These are phyloP conservation scores for Aldrovandia affinis DNA, from an alignment of 2,797 vertebrate species.

Conservation along the genomic window DNA sequence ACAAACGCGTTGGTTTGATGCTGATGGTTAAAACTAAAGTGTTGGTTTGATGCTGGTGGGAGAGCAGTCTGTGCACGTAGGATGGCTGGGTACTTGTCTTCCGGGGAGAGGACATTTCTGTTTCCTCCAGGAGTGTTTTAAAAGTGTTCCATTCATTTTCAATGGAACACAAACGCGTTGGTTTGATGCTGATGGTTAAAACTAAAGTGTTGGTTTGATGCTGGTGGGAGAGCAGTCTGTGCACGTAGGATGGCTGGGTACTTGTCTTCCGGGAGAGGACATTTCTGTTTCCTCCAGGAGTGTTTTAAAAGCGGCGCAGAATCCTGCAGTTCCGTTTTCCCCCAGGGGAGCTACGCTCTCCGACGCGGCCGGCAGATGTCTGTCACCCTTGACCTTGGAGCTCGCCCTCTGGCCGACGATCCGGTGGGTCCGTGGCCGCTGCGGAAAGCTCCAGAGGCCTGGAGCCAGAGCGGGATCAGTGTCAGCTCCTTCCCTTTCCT, in stretches of 20 bases:
- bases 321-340: slow-evolving; percentile 41
- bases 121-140: slow-evolving; percentile 51
- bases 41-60: too few species aligned
- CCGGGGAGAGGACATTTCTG: slow-evolving; percentile 22
- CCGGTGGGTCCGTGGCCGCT: slow-evolving; percentile 27
- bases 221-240: too few species aligned
- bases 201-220: too few species aligned
- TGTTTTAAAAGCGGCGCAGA: slow-evolving; percentile 61
- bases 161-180: too few species aligned
- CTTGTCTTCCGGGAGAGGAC: slow-evolving; percentile 41
- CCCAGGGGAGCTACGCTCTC: slow-evolving; percentile 44
- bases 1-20: too few species aligned
- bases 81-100: slow-evolving; percentile 50
- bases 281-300: too few species aligned
- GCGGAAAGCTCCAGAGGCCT: too few species aligned
- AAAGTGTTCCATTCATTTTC: slow-evolving; percentile 53
- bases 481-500: too few species aligned
- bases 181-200: too few species aligned
- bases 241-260: slow-evolving; percentile 42
- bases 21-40: too few species aligned
- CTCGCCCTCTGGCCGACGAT: slow-evolving; percentile 30
- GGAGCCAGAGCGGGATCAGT: too few species aligned
- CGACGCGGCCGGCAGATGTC: slow-evolving; percentile 37
- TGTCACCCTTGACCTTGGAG: slow-evolving; percentile 44
- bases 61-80: too few species aligned